Evolutionary conservation across 1,140 invertebrate species (phyloP), one percentile per base, ranked within the genome.

Genomic region (Apis laboriosa): DNA sequence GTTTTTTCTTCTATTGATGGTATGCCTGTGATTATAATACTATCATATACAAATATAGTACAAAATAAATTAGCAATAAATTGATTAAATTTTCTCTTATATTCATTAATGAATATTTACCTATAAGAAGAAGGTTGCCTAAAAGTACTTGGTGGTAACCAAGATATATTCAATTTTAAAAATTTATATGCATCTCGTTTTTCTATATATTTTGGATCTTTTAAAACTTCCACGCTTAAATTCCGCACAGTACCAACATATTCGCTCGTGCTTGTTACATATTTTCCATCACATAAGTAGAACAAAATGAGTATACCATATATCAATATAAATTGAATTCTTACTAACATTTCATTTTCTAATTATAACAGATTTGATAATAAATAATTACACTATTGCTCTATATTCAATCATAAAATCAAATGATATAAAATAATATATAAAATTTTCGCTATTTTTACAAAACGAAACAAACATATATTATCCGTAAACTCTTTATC

Each of bases 121-220:
- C 91, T 92, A 43, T 92, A 92, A 0, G 78, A 90, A 8, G 81
- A 84, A 43, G 89, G 86, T 49, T 64, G 66, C 63, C 24, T 87
- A 19, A n/a, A 61, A 5, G 3, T 71, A 13, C 58, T 56, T 13
- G 90, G 85, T 28, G 89, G 85, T 11, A 85, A 24, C 91, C 91
- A 92, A 9, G 91, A 91, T 49, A 92, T 43, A 56, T 92, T 92
- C 1, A 92, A 61, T 85, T 84, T 89, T 9, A 91, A 58, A 56
- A 60, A 79, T 13, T 81, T 82, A 5, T 73, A 34, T 12, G 34
- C n/a, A 63, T 75, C 49, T 12, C 77, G 15, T 11, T 1, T 53
- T 43, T 66, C n/a, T 28, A 51, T 13, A 60, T 84, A 68, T 49
- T 13, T 77, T 17, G 28, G 17, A 70, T 84, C 78, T 64, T 73